Conservation (phyloP, 2,888 invertebrate species). For the Stramonita haemastoma region DNA sequence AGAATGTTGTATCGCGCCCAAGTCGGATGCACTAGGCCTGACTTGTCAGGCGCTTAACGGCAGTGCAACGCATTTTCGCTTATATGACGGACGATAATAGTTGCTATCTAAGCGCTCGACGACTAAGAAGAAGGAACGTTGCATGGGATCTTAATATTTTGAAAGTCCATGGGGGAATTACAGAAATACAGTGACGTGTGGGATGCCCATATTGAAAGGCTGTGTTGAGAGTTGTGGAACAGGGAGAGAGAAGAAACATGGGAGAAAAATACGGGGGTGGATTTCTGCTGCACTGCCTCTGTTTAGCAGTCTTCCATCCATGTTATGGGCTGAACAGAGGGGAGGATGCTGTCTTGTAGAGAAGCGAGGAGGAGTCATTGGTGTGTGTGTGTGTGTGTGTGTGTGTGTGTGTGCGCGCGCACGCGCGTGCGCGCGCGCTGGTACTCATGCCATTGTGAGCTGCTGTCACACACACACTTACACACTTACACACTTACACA, state of each 20-base stretch:
- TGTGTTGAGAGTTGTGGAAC: background rate
- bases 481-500: background rate
- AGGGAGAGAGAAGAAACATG: background rate
- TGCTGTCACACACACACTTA: background rate
- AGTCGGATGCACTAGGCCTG: too few relatives aligned
- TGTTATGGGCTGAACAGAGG: background rate
- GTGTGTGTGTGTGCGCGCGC: too few relatives aligned
- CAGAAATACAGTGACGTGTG: background rate
- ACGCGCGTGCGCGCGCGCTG: too few relatives aligned
- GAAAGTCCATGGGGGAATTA: background rate
- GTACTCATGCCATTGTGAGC: too few relatives aligned
- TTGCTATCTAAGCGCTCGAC: too few relatives aligned
- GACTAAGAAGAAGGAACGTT: background rate
- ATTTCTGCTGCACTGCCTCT: background rate
- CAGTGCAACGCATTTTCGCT: too few relatives aligned
- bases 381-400: too few relatives aligned
- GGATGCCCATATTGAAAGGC: background rate
- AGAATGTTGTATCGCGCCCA: too few relatives aligned
- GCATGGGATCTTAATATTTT: background rate
- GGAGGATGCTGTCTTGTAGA: background rate
- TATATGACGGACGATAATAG: too few relatives aligned
- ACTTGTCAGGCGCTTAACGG: too few relatives aligned
- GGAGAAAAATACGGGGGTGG: background rate
- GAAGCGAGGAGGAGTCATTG: too few relatives aligned
- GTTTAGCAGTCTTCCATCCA: background rate